Percentiles rank a stretch among this genome's conserved stretches.
Conservation (phyloP, 2,797 vertebrate genomes). For the Clamator glandarius region DNA sequence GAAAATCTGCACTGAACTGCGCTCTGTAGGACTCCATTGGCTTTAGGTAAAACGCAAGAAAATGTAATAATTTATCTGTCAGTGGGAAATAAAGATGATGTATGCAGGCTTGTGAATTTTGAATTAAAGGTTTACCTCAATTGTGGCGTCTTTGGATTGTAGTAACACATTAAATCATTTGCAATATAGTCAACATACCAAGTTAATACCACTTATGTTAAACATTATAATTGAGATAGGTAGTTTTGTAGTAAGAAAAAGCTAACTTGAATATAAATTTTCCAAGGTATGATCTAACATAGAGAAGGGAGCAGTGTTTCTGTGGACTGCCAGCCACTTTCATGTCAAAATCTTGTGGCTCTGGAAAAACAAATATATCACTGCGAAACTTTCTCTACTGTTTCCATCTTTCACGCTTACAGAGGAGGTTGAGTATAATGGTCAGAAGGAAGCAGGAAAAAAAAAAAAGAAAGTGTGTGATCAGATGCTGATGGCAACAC, state of each 20-base stretch:
- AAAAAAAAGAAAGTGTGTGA: not conserved
- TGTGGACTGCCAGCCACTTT: not conserved
- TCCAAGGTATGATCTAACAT: not conserved
- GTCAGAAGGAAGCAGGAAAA: not conserved
- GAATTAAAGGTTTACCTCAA: not conserved
- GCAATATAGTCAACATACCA: not conserved
- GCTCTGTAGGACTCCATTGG: not conserved
- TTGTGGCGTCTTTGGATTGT: not conserved
- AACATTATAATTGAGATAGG: not conserved
- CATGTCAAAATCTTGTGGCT: not conserved
- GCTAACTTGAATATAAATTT: not conserved
- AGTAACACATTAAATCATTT: not conserved
- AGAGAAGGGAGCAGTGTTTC: not conserved
- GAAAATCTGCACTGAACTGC: not conserved
- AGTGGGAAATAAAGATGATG: not conserved
- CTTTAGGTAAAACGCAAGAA: not conserved
- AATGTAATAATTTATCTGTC: not conserved
- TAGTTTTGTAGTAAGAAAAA: not conserved
- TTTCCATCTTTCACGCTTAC: not conserved
- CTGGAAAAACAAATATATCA: not conserved
- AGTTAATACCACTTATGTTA: not conserved
- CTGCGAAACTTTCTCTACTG: not conserved
- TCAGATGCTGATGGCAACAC: not conserved
- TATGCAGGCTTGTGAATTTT: not conserved
- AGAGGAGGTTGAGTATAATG: not conserved